phyloP scores from a whole-genome alignment of 2,888 invertebrate species.

The Pandemis cinnamomeana region DNA sequence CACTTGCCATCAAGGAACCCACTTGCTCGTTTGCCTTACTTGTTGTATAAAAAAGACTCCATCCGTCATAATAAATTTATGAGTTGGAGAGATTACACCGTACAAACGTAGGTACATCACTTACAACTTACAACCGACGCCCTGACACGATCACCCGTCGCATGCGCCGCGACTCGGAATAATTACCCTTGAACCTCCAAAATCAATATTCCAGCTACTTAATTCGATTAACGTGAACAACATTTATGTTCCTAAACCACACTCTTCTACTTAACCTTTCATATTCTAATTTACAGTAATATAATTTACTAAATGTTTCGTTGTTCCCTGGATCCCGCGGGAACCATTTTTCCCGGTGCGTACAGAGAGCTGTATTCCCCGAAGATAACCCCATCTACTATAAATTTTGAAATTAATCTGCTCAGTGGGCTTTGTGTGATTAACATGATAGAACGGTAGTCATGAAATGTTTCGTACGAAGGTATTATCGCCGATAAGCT shows the following conservation, averaged over 20 bases:
- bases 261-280: not conserved
- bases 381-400: constrained; percentile 32
- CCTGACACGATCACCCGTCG: constrained; percentile 13
- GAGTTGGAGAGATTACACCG: too few species aligned
- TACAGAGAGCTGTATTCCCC: constrained; percentile 22
- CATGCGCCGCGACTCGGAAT: constrained; percentile 15
- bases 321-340: constrained; percentile 18
- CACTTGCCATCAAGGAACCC: too few species aligned
- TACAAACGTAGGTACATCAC: too few species aligned
- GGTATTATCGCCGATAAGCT: constrained; percentile 12
- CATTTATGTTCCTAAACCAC: not conserved
- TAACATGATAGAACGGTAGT: constrained; percentile 35
- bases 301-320: constrained; percentile 17
- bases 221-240: not conserved
- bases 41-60: too few species aligned
- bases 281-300: constrained; percentile 21
- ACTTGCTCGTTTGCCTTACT: too few species aligned
- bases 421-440: constrained; percentile 31
- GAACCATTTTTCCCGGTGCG: constrained; percentile 32
- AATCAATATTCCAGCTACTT: constrained; percentile 12
- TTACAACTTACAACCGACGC: not conserved
- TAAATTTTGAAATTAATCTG: constrained; percentile 40
- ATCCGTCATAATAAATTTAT: too few species aligned
- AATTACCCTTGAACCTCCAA: constrained; percentile 20
- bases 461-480: constrained; percentile 23